Conservation (phyloP, 2,888 invertebrate species). For the Acrobasis repandana region DNA sequence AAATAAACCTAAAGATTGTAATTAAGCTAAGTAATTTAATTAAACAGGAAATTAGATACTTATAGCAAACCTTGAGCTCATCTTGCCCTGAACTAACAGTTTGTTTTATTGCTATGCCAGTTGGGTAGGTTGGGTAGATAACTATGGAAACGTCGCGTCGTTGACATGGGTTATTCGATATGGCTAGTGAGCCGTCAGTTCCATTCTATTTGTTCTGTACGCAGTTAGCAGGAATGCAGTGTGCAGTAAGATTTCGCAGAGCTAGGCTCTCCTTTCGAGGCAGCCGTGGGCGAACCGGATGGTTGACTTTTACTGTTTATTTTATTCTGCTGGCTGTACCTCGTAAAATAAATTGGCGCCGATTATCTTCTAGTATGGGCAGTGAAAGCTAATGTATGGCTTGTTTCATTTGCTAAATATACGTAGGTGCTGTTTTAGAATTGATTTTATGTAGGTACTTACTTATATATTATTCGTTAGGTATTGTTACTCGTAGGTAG, state of each 20-base stretch:
- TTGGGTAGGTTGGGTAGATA: slow-evolving; percentile 6
- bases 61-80: neutral
- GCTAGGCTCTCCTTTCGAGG: slow-evolving; percentile 38
- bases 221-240: slow-evolving; percentile 17
- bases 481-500: too few relatives aligned
- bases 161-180: slow-evolving; percentile 10
- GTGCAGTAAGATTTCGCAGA: slow-evolving; percentile 14
- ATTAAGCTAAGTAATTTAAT: neutral
- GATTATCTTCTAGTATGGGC: slow-evolving; percentile 44
- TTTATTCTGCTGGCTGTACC: slow-evolving; percentile 30
- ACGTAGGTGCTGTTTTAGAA: slow-evolving; percentile 17
- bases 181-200: slow-evolving; percentile 7
- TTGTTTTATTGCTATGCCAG: neutral
- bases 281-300: slow-evolving; percentile 41
- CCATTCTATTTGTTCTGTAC: slow-evolving; percentile 15
- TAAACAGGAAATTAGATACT: neutral
- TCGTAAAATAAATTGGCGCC: slow-evolving; percentile 47
- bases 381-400: slow-evolving; percentile 40
- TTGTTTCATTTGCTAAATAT: slow-evolving; percentile 33
- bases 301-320: slow-evolving; percentile 46
- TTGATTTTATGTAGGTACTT: neutral
- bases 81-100: neutral
- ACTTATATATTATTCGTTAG: too few relatives aligned
- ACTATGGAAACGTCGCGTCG: slow-evolving; percentile 9
- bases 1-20: neutral